A percentile compares a stretch with the other conserved stretches of the same genome.
These are phyloP conservation scores for Pyrrhosoma nymphula DNA, from an alignment of 2,888 invertebrate genomes.

Conservation along the genomic window DNA sequence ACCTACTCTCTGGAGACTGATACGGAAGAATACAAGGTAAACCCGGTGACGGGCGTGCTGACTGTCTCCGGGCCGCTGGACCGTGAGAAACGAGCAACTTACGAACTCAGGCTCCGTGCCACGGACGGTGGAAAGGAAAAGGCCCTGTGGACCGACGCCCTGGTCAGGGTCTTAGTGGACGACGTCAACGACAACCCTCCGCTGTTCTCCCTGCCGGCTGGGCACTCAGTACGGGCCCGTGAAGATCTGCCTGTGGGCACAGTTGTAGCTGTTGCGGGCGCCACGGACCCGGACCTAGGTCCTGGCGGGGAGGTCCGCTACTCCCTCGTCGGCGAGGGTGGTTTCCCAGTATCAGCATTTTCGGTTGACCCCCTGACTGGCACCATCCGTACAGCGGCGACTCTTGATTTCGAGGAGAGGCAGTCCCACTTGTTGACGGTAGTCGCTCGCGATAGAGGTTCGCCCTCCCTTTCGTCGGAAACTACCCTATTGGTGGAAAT, in stretches of 20 bases:
- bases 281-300: conserved; percentile 92
- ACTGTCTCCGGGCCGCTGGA: conserved; percentile 88
- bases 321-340: conserved; percentile 83
- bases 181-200: conserved; percentile 96
- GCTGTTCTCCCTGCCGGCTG: conserved; percentile 87
- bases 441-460: conserved; percentile 91
- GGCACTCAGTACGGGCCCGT: conserved; percentile 87
- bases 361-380: conserved; percentile 92
- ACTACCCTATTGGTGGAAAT: conserved; percentile 90
- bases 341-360: conserved; percentile 82
- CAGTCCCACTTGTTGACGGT: conserved; percentile 94
- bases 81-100: conserved; percentile 90
- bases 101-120: conserved; percentile 89
- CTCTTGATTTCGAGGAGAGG: conserved; percentile 92
- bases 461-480: conserved; percentile 88
- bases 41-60: conserved; percentile 87
- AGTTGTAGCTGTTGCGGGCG: conserved; percentile 90
- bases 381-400: conserved; percentile 88
- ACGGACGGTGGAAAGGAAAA: conserved; percentile 79
- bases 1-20: conserved; percentile 87
- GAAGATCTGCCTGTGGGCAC: conserved; percentile 95
- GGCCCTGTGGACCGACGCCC: conserved; percentile 88
- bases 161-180: conserved; percentile 89
- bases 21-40: conserved; percentile 89
- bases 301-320: conserved; percentile 90